Evolutionary conservation across 2,888 invertebrate genomes (phyloP), one percentile per base, ranked within the genome.

Genomic region (Drosophila neotestacea): DNA sequence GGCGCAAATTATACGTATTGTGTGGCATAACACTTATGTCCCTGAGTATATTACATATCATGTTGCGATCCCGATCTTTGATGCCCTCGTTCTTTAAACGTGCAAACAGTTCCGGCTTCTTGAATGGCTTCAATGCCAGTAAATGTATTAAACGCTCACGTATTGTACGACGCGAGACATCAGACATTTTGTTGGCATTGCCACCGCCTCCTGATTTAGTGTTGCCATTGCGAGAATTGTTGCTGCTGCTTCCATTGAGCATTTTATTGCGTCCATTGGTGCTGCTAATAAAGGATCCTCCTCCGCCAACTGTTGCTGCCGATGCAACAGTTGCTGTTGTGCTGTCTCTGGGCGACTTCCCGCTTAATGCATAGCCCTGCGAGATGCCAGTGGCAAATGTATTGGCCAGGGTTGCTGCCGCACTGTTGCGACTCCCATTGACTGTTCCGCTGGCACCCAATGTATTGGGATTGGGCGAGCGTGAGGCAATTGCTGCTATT

Each of bases 61-160:
- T 93, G 91, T 94, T 95, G 90, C 95, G 95, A 90, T 98, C 97
- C 86, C 95, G 95, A 65, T 97, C 98, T 86, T 95, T 95, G 71
- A 98, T 94, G 77, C 98, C 98, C 94, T 98, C 98, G 94, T 95
- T 96, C 87, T 93, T 94, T 87, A 98, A 94, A 90, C 97, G 95
- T 85, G 95, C 94, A 92, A 95, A 96, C 73, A 98, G 93, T 94
- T 98, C 98, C 68, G 97, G 97, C 94, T 97, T 98, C 93, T 98
- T 98, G 93, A 96, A 98, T 77, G 98, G 96, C 93, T 96, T 96
- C 93, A 98, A 93, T 85, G 98, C 98, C 93, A 98, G 94, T 92
- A 98, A 94, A 93, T 98, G 98, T 92, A 98, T 97, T 92, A 98
- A 95, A 93, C 98, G 95, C 94, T 98, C 98, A 93, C 98, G 91